A percentile compares a stretch with the other conserved stretches of the same genome.
These are phyloP conservation scores for Shargacucullia verbasci DNA, from an alignment of 2,888 invertebrate species.

Conservation along the genomic window DNA sequence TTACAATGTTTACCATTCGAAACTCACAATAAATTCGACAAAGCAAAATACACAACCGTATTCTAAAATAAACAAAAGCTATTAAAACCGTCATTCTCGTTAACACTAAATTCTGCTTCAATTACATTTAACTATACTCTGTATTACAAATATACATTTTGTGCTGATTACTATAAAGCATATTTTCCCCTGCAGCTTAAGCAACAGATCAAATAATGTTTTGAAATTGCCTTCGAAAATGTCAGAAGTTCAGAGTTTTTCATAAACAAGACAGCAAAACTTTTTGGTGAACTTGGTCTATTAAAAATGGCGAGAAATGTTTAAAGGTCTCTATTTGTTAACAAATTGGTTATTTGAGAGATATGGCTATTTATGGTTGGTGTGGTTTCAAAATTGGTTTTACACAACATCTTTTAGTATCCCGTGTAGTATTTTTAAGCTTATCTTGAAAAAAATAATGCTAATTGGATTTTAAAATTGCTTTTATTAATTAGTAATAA, in stretches of 20 bases:
- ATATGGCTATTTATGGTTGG: neutral
- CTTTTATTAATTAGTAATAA: too few species aligned
- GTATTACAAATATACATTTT: constrained; percentile 11
- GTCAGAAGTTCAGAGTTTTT: constrained; percentile 36
- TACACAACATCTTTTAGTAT: too few species aligned
- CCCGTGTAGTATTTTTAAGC: too few species aligned
- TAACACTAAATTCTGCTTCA: constrained; percentile 8
- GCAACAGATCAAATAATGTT: constrained; percentile 15
- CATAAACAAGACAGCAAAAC: constrained; percentile 16
- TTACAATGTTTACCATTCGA: constrained; percentile 1
- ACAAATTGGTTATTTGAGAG: constrained; percentile 12
- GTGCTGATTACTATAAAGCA: neutral
- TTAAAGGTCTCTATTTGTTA: constrained; percentile 11
- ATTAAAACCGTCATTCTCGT: constrained; percentile 3
- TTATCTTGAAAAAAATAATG: too few species aligned
- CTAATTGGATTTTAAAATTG: too few species aligned
- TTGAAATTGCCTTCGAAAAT: constrained; percentile 26
- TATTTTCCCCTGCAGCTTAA: constrained; percentile 8
- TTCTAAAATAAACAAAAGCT: constrained; percentile 35
- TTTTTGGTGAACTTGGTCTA: constrained; percentile 33
- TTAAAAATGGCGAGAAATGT: constrained; percentile 31
- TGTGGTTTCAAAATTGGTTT: too few species aligned
- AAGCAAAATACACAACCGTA: constrained; percentile 15
- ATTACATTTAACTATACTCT: constrained; percentile 9
- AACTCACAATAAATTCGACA: constrained; percentile 2